A percentile compares a stretch with the other conserved stretches of the same genome.
Evolutionary conservation across 2,888 invertebrate genomes (phyloP).

Genomic region (Craniophora ligustri): DNA sequence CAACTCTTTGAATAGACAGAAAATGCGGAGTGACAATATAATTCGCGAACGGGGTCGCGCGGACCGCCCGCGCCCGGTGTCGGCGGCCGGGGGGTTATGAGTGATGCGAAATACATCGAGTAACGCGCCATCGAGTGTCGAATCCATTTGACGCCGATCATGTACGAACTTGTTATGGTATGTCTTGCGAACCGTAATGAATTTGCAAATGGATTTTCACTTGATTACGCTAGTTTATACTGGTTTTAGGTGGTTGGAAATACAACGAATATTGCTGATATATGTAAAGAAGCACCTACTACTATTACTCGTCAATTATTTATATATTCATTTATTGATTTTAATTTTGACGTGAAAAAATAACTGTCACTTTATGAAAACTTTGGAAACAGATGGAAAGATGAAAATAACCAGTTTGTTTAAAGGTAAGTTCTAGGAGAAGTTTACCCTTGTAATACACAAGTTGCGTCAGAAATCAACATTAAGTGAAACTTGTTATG

Average conservation of each 20-base stretch:
- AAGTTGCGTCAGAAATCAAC: too few species aligned
- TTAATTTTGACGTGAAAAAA: too few species aligned
- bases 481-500: too few species aligned
- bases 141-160: slow-evolving; percentile 44
- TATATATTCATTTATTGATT: neutral
- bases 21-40: slow-evolving; percentile 61
- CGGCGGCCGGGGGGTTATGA: slow-evolving; percentile 37
- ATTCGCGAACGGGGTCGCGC: slow-evolving; percentile 54
- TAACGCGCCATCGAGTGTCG: slow-evolving; percentile 37
- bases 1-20: slow-evolving; percentile 55
- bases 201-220: slow-evolving; percentile 29
- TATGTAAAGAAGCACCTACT: neutral
- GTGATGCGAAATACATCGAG: slow-evolving; percentile 44
- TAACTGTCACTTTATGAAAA: too few species aligned
- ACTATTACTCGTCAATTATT: neutral
- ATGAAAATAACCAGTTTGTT: too few species aligned
- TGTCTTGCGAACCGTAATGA: slow-evolving; percentile 21
- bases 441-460: too few species aligned
- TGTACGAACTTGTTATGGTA: slow-evolving; percentile 22
- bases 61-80: slow-evolving; percentile 24
- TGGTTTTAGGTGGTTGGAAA: neutral
- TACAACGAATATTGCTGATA: neutral
- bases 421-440: too few species aligned
- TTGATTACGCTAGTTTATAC: slow-evolving; percentile 5
- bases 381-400: too few species aligned